These are phyloP conservation scores for Margarornis squamiger DNA, from an alignment of 2,797 vertebrate genomes.

Conservation along the genomic window DNA sequence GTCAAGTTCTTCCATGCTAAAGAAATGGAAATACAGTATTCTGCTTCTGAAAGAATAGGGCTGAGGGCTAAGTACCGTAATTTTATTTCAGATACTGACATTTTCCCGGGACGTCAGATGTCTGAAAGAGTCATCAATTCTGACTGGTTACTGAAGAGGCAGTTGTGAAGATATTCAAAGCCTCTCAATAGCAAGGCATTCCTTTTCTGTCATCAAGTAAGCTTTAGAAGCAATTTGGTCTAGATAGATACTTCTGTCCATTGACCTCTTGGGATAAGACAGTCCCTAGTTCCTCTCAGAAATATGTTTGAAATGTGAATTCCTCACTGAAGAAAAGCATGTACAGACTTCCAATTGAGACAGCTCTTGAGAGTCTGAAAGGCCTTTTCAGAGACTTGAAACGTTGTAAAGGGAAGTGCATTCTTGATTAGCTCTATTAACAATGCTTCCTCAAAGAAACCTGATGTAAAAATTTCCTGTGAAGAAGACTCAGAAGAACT, in stretches of 20 bases:
- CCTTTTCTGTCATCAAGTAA: constrained; percentile 21
- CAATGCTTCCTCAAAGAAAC: constrained; percentile 38
- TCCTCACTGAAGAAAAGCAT: constrained; percentile 17
- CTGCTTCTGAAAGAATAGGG: constrained; percentile 3
- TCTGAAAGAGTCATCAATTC: constrained; percentile 49
- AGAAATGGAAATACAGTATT: constrained; percentile 11
- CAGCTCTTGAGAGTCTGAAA: constrained; percentile 34
- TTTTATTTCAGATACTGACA: constrained; percentile 53
- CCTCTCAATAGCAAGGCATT: constrained; percentile 34
- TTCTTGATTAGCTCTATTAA: constrained; percentile 16
- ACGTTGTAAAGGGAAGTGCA: constrained; percentile 14
- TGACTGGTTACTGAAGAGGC: constrained; percentile 47
- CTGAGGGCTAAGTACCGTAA: constrained; percentile 33
- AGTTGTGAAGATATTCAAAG: constrained; percentile 45
- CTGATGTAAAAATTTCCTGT: constrained; percentile 25
- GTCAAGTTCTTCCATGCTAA: constrained; percentile 38
- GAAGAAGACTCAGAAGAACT: not conserved
- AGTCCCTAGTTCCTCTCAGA: constrained; percentile 20
- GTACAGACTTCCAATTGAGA: constrained; percentile 24
- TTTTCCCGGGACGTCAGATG: constrained; percentile 24
- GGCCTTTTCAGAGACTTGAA: constrained; percentile 51
- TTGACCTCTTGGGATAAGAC: constrained; percentile 29
- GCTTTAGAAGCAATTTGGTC: constrained; percentile 45
- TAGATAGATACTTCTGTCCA: constrained; percentile 49
- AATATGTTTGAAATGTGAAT: constrained; percentile 58